Evolutionary conservation across 2,113 vertebrate genomes (phyloP).

Genomic region (Dendropsophus ebraccatus): DNA sequence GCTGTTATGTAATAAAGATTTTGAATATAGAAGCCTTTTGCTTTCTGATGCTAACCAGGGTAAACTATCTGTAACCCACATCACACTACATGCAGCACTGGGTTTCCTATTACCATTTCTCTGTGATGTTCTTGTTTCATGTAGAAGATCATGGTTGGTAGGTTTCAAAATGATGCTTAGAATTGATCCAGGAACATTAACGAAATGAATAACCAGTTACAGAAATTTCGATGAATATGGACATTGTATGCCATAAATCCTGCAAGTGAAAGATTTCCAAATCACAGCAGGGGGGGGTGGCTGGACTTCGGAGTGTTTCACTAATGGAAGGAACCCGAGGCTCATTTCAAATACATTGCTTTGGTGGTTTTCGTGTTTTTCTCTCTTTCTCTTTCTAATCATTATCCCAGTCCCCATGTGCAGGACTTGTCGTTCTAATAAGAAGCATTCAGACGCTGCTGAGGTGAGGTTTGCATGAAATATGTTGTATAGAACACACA

Average conservation of each 20-base stretch:
- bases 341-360: conserved; percentile 51
- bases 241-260: conserved; percentile 22
- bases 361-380: conserved; percentile 30
- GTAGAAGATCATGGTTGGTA: background rate
- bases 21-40: too few species aligned
- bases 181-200: conserved; percentile 26
- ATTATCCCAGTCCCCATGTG: conserved; percentile 42
- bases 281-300: conserved; percentile 13
- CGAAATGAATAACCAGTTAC: conserved; percentile 43
- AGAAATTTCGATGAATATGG: conserved; percentile 44
- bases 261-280: conserved; percentile 47
- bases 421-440: conserved; percentile 27
- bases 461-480: conserved; percentile 14
- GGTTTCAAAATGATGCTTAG: background rate
- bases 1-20: too few species aligned
- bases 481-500: too few species aligned
- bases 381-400: conserved; percentile 49
- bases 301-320: conserved; percentile 11
- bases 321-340: conserved; percentile 49
- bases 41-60: too few species aligned
- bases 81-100: background rate
- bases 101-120: background rate
- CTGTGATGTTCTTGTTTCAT: background rate
- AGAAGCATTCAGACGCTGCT: background rate
- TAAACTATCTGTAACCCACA: background rate